A percentile compares a stretch with the other conserved stretches of the same genome.
phyloP scores from a whole-genome alignment of 2,113 vertebrate genomes.

The Xerus inauris region DNA sequence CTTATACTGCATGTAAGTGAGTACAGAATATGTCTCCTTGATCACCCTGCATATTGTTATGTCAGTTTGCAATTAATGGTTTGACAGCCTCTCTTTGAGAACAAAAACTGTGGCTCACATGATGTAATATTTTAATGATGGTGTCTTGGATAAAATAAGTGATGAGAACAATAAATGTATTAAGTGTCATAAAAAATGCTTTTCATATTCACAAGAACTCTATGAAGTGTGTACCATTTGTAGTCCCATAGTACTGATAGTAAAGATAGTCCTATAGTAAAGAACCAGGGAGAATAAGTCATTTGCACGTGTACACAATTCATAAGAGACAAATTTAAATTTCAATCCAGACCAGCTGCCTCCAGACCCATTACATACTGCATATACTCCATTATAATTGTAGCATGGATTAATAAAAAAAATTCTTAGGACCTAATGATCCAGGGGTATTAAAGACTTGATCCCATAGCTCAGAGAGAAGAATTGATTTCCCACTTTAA shows the following conservation, averaged over 20 bases:
- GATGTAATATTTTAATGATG: not conserved
- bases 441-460: not conserved
- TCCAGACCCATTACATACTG: not conserved
- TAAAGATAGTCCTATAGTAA: no score
- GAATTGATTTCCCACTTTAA: not conserved
- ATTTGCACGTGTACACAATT: not conserved
- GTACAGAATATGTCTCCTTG: not conserved
- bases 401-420: not conserved
- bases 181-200: not conserved
- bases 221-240: not conserved
- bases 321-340: not conserved
- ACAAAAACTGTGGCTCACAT: not conserved
- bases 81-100: not conserved
- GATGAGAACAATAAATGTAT: not conserved
- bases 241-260: not conserved
- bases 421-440: not conserved
- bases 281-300: not conserved
- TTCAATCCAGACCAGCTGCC: not conserved
- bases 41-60: not conserved
- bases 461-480: not conserved
- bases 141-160: not conserved
- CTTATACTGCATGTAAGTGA: rapidly evolving
- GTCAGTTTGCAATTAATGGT: not conserved
- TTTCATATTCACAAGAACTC: not conserved
- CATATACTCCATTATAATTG: not conserved